Conservation (phyloP, 30 jellyfish, hydroid and myxozoan species). For the Hydractinia symbiolongicarpus region DNA sequence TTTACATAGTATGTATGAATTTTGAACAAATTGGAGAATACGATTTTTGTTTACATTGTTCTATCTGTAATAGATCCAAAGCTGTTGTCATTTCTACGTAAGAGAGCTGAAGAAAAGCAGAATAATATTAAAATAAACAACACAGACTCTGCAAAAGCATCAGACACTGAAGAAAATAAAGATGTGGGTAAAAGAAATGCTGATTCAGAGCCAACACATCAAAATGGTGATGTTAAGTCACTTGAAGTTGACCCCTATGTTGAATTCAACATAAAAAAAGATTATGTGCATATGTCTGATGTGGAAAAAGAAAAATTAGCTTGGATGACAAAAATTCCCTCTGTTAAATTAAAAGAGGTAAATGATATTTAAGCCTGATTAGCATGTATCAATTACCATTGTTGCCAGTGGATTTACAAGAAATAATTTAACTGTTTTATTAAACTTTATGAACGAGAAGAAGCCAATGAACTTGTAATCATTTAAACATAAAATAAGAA, state of each 20-base stretch:
- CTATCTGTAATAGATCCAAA: slow-evolving; percentile 9
- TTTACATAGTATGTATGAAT: no score
- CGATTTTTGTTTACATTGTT: no score
- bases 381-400: no score
- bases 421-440: no score
- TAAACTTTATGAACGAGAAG: no score
- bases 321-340: slow-evolving; percentile 65
- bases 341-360: not conserved
- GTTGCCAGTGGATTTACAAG: no score
- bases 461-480: no score
- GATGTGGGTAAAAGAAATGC: not conserved
- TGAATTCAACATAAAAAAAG: slow-evolving; percentile 57
- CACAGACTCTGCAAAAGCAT: not conserved
- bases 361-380: not conserved
- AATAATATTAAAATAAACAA: not conserved
- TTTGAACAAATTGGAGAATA: no score
- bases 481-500: no score
- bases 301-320: slow-evolving; percentile 72
- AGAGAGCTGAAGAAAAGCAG: slow-evolving; percentile 8
- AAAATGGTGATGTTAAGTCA: not conserved
- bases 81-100: slow-evolving; percentile 19
- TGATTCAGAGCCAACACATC: not conserved
- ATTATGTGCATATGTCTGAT: slow-evolving; percentile 57
- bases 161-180: not conserved
- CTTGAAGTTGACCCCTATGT: slow-evolving; percentile 42